These are phyloP conservation scores for Beroe forskalii DNA, from an alignment of 37 sponge, comb jelly and placozoan genomes.

Conservation along the genomic window DNA sequence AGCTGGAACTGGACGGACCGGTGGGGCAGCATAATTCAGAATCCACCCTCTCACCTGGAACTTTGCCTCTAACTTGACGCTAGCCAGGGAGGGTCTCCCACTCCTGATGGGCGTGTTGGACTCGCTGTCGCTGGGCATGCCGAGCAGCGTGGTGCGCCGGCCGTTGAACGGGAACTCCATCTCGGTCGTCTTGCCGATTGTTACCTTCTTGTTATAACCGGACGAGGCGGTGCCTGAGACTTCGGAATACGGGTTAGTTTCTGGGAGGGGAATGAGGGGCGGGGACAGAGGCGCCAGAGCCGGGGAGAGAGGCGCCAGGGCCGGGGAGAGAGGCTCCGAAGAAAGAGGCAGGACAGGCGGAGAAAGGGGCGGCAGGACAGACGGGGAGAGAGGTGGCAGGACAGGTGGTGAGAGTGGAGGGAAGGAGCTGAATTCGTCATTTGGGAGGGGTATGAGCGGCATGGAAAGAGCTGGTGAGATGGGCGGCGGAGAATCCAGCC, in stretches of 20 bases:
- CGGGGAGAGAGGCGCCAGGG: too few species aligned
- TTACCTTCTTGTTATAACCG: slow-evolving; percentile 24
- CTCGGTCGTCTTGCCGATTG: slow-evolving; percentile 52
- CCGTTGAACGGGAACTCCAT: slow-evolving; percentile 56
- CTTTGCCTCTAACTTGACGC: slow-evolving; percentile 22
- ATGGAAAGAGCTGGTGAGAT: neutral
- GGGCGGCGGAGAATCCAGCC: neutral
- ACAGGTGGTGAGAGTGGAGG: neutral
- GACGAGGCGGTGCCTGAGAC: neutral
- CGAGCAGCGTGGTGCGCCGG: slow-evolving; percentile 31
- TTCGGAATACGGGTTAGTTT: neutral
- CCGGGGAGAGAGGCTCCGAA: too few species aligned
- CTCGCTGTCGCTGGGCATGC: neutral
- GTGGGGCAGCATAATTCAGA: too few species aligned
- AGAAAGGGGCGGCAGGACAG: too few species aligned
- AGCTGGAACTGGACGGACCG: too few species aligned
- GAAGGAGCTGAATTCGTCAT: neutral
- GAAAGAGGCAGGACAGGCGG: neutral
- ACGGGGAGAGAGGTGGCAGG: neutral
- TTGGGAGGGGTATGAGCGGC: neutral
- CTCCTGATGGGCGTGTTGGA: neutral
- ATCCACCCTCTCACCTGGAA: slow-evolving; percentile 31
- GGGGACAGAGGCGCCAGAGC: too few species aligned
- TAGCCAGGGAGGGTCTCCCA: slow-evolving; percentile 20
- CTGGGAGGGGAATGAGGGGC: neutral